Conservation (phyloP, 92 coral and sea anemone genomes). For the Nematostella vectensis region DNA sequence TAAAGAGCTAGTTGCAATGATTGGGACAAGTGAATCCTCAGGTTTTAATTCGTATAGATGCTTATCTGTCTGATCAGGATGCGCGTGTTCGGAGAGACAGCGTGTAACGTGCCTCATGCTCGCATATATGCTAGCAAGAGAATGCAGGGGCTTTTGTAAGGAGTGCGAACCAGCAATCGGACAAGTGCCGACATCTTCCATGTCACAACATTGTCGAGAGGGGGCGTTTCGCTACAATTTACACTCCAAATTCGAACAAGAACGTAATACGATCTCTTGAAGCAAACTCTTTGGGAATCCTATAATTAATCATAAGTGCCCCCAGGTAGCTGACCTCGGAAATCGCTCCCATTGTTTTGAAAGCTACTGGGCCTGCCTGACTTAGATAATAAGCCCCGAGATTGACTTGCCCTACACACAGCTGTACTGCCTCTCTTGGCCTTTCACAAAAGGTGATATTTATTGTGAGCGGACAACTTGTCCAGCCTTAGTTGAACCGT, state of each 20-base stretch:
- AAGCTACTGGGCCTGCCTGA: slow-evolving; percentile 19
- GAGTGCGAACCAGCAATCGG: slow-evolving; percentile 6
- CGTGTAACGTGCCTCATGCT: too few species aligned
- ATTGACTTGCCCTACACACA: slow-evolving; percentile 37
- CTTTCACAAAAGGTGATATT: slow-evolving; percentile 59
- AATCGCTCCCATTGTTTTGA: slow-evolving; percentile 37
- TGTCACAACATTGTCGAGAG: slow-evolving; percentile 71
- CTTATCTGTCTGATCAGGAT: background rate
- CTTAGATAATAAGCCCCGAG: slow-evolving; percentile 41
- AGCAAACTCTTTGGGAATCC: slow-evolving; percentile 47
- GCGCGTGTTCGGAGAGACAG: background rate
- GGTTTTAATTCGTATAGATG: background rate
- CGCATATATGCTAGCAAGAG: too few species aligned
- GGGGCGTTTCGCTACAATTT: slow-evolving; percentile 95
- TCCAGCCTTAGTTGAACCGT: slow-evolving; percentile 34
- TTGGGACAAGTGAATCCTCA: background rate
- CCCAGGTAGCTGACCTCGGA: slow-evolving; percentile 58
- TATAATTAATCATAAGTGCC: slow-evolving; percentile 70
- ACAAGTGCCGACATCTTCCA: slow-evolving; percentile 34
- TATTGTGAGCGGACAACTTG: slow-evolving; percentile 51
- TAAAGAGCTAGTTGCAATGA: slow-evolving; percentile 1
- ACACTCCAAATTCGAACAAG: slow-evolving; percentile 87
- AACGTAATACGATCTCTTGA: slow-evolving; percentile 61
- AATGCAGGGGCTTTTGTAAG: background rate
- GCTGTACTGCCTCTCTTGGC: slow-evolving; percentile 55